phyloP scores from a whole-genome alignment of 2,888 invertebrate species.

The Steinernema carpocapsae region DNA sequence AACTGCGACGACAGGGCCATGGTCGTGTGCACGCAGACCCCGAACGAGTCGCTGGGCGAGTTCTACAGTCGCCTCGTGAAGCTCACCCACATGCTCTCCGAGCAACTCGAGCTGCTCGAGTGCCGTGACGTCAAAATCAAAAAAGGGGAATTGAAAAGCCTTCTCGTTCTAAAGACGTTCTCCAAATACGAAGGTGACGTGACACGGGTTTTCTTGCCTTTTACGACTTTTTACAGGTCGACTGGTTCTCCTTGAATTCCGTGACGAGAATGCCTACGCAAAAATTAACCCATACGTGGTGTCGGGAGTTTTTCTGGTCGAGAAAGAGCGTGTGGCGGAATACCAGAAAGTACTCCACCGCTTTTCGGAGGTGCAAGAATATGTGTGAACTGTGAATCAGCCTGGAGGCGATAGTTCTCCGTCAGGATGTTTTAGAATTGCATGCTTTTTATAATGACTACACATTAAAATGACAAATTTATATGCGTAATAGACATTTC shows the following conservation, averaged over 20 bases:
- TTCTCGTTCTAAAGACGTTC: neutral
- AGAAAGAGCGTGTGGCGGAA: constrained; percentile 29
- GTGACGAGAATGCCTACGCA: neutral
- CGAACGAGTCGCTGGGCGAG: neutral
- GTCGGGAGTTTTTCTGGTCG: constrained; percentile 38
- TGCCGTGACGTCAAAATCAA: constrained; percentile 26
- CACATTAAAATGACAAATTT: no score
- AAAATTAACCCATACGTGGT: neutral
- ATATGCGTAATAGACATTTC: no score
- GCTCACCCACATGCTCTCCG: constrained; percentile 19
- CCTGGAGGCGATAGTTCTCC: no score
- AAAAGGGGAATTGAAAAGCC: constrained; percentile 29
- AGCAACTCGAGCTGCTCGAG: neutral
- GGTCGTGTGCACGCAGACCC: constrained; percentile 12
- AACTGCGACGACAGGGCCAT: constrained; percentile 7
- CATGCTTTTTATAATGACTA: no score
- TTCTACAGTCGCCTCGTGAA: constrained; percentile 21
- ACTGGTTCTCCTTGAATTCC: constrained; percentile 17
- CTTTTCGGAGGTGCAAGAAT: constrained; percentile 44
- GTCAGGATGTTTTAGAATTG: no score
- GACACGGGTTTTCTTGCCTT: neutral
- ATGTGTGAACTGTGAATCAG: constrained; percentile 36
- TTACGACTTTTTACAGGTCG: neutral
- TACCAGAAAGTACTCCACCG: constrained; percentile 45
- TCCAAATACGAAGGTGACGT: constrained; percentile 18